Evolutionary conservation across 2,113 vertebrate species (phyloP).

Genomic region (sheep (Ovis aries)): DNA sequence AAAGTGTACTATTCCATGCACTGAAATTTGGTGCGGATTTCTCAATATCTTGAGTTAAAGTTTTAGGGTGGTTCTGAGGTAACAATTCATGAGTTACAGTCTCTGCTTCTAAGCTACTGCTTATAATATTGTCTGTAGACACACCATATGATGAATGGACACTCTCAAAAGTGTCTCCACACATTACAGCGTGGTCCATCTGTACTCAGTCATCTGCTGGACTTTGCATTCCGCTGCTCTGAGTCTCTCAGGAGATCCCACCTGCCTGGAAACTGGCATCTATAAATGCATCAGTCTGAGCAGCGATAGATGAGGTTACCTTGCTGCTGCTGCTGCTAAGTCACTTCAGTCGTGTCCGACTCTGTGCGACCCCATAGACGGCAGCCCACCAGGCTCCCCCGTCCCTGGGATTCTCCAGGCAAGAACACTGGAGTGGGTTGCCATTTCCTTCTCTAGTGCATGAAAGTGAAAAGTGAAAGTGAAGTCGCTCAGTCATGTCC

Average conservation of each 20-base stretch:
- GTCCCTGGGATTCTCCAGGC: no score
- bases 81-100: background rate
- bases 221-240: constrained; percentile 77
- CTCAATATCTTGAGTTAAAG: background rate
- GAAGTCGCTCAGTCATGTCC: no score
- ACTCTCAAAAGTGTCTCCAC: constrained; percentile 85
- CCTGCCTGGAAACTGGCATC: constrained; percentile 78
- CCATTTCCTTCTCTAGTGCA: no score
- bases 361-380: no score
- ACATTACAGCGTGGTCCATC: constrained; percentile 86
- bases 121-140: background rate
- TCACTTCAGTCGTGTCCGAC: no score
- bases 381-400: no score
- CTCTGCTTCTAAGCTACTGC: background rate
- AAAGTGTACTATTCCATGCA: constrained; percentile 85
- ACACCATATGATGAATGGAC: constrained; percentile 66
- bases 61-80: background rate
- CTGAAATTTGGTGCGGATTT: constrained; percentile 84
- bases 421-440: no score
- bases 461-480: no score
- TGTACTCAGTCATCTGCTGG: constrained; percentile 76
- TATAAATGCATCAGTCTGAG: constrained; percentile 86
- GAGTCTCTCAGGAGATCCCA: constrained; percentile 90
- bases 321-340: constrained; percentile 55
- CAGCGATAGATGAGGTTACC: constrained; percentile 87